Evolutionary conservation across 1,140 invertebrate species (phyloP), one percentile per base, ranked within the genome.

Genomic region (Ceratina calcarata): DNA sequence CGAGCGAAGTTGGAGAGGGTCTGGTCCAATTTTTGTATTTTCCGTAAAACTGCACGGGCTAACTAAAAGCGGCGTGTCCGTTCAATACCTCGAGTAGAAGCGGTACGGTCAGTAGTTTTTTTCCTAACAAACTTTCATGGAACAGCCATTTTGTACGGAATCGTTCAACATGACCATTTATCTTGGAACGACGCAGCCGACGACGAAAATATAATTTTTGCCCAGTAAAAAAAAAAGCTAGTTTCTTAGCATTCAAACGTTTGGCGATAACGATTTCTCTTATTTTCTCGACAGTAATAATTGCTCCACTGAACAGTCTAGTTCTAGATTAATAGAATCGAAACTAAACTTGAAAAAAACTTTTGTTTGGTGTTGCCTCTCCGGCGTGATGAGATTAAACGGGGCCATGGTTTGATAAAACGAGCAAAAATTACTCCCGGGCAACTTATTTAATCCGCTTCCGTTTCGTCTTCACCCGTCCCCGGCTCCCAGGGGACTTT

Each of bases 361-460:
- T 45, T 45, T 45, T 45, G 37, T 45, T 45, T 45, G 3, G 37
- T 45, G 37, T 45, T 45, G 37, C 3, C 8, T 45, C 37, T 10
- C 3, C 37, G 53, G 10, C 64, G 20, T 51, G 73, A 1, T 15
- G n/a, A 27, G 53, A 45, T 45, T 67, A 68, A 60, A 66, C 27
- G 60, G 64, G 64, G 27, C n/a, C 51, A 51, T 6, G 55, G 45
- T 22, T 12, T 20, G n/a, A 10, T 12, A 37, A 18, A 27, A 32
- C 57, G 69, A 71, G 22, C 60, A 72, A 65, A 78, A 78, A 78
- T 78, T 78, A 78, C 68, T 0, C 10, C 0, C 61, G 16, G 3
- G 16, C 22, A 77, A 77, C 57, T 57, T 72, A 65, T 72, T 65
- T 78, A 72, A 45, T 75, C 62, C 62, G 10, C 61, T 57, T 22